phyloP scores from a whole-genome alignment of 2,113 vertebrate species.

The Charina bottae region DNA sequence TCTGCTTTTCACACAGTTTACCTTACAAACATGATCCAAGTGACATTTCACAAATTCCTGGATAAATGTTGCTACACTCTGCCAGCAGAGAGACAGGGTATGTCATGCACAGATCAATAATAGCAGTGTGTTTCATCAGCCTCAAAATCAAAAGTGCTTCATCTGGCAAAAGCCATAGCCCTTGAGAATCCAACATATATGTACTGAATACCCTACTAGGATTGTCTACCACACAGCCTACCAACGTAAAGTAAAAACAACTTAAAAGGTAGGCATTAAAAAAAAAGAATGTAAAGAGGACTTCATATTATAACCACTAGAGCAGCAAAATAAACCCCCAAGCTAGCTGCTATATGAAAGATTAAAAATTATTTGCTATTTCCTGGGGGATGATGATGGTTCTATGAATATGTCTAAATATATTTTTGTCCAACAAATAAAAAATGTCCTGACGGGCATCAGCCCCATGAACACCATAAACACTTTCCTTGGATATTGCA shows the following conservation, averaged over 20 bases:
- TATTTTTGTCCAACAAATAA: slow-evolving; percentile 2
- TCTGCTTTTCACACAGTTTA: slow-evolving; percentile 79
- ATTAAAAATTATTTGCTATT: slow-evolving; percentile 49
- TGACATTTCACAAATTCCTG: slow-evolving; percentile 90
- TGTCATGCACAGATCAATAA: slow-evolving; percentile 86
- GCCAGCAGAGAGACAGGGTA: slow-evolving; percentile 76
- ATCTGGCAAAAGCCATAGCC: slow-evolving; percentile 83
- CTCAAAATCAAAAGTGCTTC: slow-evolving; percentile 80
- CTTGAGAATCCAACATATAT: slow-evolving; percentile 82
- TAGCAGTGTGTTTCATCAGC: slow-evolving; percentile 79
- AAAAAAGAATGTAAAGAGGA: slow-evolving; percentile 39
- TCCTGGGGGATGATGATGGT: background rate
- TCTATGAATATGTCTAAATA: background rate
- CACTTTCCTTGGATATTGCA: background rate
- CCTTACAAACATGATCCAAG: slow-evolving; percentile 83
- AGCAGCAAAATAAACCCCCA: slow-evolving; percentile 46
- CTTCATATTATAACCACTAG: slow-evolving; percentile 51
- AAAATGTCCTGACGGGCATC: background rate
- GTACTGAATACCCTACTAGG: slow-evolving; percentile 71
- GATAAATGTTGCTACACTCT: slow-evolving; percentile 87
- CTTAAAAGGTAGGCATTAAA: slow-evolving; percentile 47
- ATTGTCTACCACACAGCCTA: slow-evolving; percentile 66
- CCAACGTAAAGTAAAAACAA: slow-evolving; percentile 55
- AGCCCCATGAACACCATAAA: background rate
- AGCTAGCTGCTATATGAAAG: slow-evolving; percentile 43